Percentiles rank a stretch among this genome's conserved stretches.
phyloP scores from a whole-genome alignment of 2,113 vertebrate species.

The Cyanoramphus novaezelandiae region DNA sequence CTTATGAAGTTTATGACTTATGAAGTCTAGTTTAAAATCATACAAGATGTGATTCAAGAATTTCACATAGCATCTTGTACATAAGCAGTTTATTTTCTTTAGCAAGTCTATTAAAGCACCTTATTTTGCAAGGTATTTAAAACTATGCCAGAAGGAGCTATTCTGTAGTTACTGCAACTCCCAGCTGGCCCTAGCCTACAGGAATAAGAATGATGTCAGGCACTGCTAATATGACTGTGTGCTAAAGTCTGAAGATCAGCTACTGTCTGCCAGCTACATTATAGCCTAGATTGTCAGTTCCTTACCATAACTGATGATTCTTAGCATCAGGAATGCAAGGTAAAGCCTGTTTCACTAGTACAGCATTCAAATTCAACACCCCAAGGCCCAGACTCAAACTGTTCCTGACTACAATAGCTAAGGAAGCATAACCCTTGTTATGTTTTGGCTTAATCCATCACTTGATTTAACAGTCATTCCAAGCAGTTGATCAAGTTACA shows the following conservation, averaged over 20 bases:
- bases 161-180: neutral
- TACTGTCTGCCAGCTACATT: neutral
- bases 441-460: neutral
- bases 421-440: neutral
- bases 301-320: neutral
- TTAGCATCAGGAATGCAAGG: neutral
- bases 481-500: neutral
- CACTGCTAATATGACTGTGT: neutral
- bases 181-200: neutral
- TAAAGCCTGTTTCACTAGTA: neutral
- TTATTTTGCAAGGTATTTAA: neutral
- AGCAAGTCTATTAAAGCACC: neutral
- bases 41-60: no score
- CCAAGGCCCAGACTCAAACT: neutral
- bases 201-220: neutral
- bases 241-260: neutral
- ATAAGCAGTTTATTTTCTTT: neutral
- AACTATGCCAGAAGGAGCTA: neutral
- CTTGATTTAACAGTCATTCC: neutral
- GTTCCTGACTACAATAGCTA: neutral
- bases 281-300: neutral
- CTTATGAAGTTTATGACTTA: neutral
- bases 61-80: no score
- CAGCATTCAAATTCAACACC: neutral
- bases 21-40: neutral